Evolutionary conservation across 1,140 invertebrate genomes (phyloP), one percentile per base, ranked within the genome.

Genomic region (Pemphigus obesinymphae): DNA sequence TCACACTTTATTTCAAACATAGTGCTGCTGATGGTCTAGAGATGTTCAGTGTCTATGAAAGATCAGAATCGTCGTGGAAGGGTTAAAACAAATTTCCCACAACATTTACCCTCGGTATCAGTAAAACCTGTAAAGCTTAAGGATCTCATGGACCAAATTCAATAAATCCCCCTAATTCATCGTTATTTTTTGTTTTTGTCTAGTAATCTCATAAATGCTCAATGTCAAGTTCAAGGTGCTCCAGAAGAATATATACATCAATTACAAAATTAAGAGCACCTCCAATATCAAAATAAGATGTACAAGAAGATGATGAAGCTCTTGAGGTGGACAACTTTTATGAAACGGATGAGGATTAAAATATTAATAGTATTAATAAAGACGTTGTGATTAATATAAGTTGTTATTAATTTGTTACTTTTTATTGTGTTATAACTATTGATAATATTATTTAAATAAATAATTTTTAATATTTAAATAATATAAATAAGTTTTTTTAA

Each of bases 111-210:
- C 29, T 34, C 82, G n/a, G 63, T 50, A 55, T 50, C 48, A 31
- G 55, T 37, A 80, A 68, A 68, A 63, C 37, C 53, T 1, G 63
- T 40, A 48, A 83, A 82, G 55, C 48, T 82, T 29, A 73, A 80
- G 31, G 81, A 83, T 45, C 73, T 83, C 15, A 34, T 83, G 7
- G 66, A 73, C 58, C 37, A 82, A 31, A 70, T 83, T 4, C 26
- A 70, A 29, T 83, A 72, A 17, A 61, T 73, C 82, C 50, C 63
- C n/a, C n/a, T n/a, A 80, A 73, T 48, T 83, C 15, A 45, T 68
- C 58, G 31, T 63, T 29, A 58, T 34, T 63, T 45, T 40, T 76
- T 43, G n/a, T n/a, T n/a, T n/a, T n/a, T n/a, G n/a, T n/a, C n/a
- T n/a, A n/a, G n/a, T n/a, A 70, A 70, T 40, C 66, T n/a, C 43